Conservation (phyloP, 2,797 vertebrate species). For the Acipenser ruthenus region DNA sequence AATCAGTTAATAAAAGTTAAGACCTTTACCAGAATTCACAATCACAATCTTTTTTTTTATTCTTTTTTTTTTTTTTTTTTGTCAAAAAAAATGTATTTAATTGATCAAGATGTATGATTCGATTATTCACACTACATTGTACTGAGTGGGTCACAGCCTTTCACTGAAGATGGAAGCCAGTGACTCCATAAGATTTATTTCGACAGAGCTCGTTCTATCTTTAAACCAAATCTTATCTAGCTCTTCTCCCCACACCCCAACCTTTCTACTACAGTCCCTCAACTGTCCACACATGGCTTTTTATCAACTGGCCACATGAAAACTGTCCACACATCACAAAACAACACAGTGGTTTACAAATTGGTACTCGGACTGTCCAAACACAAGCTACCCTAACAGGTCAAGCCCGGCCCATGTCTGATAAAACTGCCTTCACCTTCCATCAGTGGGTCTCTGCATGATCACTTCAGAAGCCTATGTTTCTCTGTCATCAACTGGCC, state of each 20-base stretch:
- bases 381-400: conserved; percentile 23
- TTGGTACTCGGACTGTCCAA: conserved; percentile 22
- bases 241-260: neutral
- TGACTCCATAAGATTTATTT: conserved; percentile 4
- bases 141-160: neutral
- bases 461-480: conserved; percentile 30
- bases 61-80: neutral
- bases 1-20: conserved; percentile 3
- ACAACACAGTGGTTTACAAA: conserved; percentile 17
- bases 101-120: neutral
- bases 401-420: conserved; percentile 19
- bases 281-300: conserved; percentile 14
- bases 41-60: neutral
- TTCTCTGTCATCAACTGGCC: conserved; percentile 50
- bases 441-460: conserved; percentile 39
- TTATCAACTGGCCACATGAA: conserved; percentile 26
- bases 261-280: neutral
- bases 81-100: neutral
- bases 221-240: neutral
- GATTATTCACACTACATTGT: neutral
- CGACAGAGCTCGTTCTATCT: neutral
- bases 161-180: neutral
- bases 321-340: conserved; percentile 26
- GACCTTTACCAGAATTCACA: neutral
- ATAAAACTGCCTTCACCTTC: conserved; percentile 33